Evolutionary conservation across 2,888 invertebrate species (phyloP).

Genomic region (Hyppa rectilinea): DNA sequence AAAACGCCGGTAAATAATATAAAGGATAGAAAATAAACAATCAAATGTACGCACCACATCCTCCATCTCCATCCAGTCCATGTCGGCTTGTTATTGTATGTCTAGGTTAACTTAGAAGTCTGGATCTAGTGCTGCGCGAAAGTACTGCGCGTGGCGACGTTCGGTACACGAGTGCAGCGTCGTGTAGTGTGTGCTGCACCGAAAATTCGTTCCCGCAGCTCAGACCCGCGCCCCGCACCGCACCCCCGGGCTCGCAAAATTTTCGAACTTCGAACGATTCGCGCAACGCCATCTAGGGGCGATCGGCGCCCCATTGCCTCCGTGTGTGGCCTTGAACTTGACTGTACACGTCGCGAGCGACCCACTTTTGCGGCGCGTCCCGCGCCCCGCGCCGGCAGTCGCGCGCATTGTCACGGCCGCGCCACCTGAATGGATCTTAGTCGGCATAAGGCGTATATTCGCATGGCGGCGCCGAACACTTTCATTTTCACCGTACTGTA

Average conservation of each 20-base stretch:
- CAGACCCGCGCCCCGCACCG: conserved; percentile 80
- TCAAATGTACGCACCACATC: conserved; percentile 86
- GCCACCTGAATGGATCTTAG: conserved; percentile 84
- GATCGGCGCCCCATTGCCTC: conserved; percentile 79
- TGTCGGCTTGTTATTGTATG: conserved; percentile 80
- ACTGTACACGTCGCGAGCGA: conserved; percentile 85
- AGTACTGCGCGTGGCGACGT: conserved; percentile 89
- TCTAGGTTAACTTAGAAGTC: conserved; percentile 81
- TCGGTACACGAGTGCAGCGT: conserved; percentile 89
- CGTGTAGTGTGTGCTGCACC: conserved; percentile 88
- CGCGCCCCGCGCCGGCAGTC: conserved; percentile 77
- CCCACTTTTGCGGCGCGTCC: conserved; percentile 84
- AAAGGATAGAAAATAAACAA: conserved; percentile 48
- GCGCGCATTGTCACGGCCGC: conserved; percentile 83
- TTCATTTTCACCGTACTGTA: conserved; percentile 84
- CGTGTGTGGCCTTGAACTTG: conserved; percentile 89
- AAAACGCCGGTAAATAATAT: conserved; percentile 20
- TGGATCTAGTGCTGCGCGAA: conserved; percentile 82
- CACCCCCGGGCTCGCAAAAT: conserved; percentile 85
- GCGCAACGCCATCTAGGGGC: conserved; percentile 88
- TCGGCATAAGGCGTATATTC: conserved; percentile 81
- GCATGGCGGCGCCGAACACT: conserved; percentile 77
- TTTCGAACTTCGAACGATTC: conserved; percentile 82
- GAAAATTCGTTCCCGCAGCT: conserved; percentile 87
- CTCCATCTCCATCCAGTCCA: conserved; percentile 90